Evolutionary conservation across 2,113 vertebrate genomes (phyloP).

Genomic region (Prinia subflava): DNA sequence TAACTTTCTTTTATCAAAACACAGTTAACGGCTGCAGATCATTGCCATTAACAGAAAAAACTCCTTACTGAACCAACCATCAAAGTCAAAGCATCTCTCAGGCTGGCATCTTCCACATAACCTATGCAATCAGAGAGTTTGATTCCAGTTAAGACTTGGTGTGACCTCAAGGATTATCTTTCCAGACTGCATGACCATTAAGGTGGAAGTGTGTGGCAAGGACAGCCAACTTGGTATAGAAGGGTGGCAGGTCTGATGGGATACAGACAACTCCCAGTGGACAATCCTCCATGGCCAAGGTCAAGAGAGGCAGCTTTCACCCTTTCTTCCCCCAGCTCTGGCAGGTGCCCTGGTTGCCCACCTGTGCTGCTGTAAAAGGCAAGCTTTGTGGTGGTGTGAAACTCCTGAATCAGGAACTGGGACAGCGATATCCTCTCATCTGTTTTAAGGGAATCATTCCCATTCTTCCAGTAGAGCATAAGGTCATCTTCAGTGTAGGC

Average conservation of each 20-base stretch:
- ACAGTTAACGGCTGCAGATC: not conserved
- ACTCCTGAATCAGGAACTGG: conserved; percentile 98
- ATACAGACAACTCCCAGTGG: too few species aligned
- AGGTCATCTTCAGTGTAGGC: conserved; percentile 98
- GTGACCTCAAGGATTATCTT: not conserved
- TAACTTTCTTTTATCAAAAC: not conserved
- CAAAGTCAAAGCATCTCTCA: not conserved
- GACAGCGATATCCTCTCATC: conserved; percentile 96
- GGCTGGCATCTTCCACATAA: not conserved
- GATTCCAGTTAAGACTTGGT: not conserved
- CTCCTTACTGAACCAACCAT: not conserved
- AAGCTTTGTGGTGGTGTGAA: conserved; percentile 95
- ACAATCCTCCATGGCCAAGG: not conserved
- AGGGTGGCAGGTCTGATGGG: not conserved
- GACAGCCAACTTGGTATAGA: not conserved
- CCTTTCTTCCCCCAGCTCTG: not conserved
- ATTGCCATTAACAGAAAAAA: not conserved
- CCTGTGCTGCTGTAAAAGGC: conserved; percentile 99
- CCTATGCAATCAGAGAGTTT: not conserved
- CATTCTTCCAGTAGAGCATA: conserved; percentile 99
- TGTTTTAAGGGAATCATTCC: conserved; percentile 94
- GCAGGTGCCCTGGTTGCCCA: not conserved
- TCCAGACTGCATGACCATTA: not conserved
- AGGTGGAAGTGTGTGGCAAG: not conserved
- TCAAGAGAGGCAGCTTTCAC: not conserved